A percentile compares a stretch with the other conserved stretches of the same genome.
Conservation (phyloP, 2,888 invertebrate species). For the Exocentrus adspersus region DNA sequence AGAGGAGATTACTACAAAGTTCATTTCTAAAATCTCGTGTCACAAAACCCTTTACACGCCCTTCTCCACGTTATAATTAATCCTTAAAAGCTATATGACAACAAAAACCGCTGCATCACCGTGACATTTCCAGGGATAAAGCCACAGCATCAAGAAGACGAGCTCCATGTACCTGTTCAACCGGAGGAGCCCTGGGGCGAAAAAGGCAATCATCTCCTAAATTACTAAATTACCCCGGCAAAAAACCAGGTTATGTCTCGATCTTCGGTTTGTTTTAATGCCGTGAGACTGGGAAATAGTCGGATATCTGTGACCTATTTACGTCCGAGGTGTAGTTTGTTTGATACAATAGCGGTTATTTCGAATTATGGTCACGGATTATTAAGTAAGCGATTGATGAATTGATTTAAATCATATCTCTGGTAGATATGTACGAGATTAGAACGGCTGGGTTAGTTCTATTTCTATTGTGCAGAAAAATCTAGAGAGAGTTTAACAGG, state of each 20-base stretch:
- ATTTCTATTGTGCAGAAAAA: background rate
- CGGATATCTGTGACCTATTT: conserved; percentile 5
- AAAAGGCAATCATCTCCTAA: conserved; percentile 13
- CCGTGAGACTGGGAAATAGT: conserved; percentile 5
- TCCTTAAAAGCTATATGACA: conserved; percentile 8
- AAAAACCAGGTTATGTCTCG: conserved; percentile 1
- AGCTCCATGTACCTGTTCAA: conserved; percentile 11
- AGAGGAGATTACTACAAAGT: no score
- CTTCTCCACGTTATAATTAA: conserved; percentile 7
- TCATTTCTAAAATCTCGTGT: no score
- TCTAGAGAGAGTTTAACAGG: background rate
- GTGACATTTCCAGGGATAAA: conserved; percentile 11
- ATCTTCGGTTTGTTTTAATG: background rate
- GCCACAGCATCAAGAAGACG: conserved; percentile 11
- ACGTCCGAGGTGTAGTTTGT: background rate
- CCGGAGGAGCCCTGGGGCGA: conserved; percentile 1
- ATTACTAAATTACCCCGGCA: conserved; percentile 16
- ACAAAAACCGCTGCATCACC: conserved; percentile 8
- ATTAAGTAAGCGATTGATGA: conserved; percentile 12
- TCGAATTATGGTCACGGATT: conserved; percentile 14
- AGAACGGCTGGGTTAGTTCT: background rate
- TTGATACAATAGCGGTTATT: background rate
- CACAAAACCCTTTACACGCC: no score
- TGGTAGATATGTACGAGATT: background rate
- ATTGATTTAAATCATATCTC: conserved; percentile 9